Conservation (phyloP, 2,888 invertebrate genomes). For the Pyralis farinalis region DNA sequence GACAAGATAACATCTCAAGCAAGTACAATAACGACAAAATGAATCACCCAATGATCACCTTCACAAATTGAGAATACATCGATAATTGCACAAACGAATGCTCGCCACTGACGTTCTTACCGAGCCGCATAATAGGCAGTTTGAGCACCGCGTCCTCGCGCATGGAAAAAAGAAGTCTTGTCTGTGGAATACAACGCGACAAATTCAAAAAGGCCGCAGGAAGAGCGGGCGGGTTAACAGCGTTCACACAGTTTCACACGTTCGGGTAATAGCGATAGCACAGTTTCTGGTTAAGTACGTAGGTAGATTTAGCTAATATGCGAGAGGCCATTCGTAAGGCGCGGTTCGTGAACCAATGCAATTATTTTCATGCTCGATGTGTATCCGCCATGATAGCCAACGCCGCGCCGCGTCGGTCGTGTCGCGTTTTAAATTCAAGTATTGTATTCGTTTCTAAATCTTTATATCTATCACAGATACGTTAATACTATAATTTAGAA, state of each 20-base stretch:
- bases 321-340: constrained; percentile 60
- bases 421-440: too few relatives aligned
- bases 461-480: too few relatives aligned
- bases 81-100: constrained; percentile 35
- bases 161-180: constrained; percentile 55
- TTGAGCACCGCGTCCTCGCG: constrained; percentile 42
- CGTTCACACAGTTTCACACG: constrained; percentile 44
- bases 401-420: constrained; percentile 13
- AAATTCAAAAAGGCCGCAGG: constrained; percentile 55
- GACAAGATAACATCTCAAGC: constrained; percentile 38
- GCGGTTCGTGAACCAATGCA: constrained; percentile 61
- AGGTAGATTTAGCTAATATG: constrained; percentile 48
- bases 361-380: constrained; percentile 66
- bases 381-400: constrained; percentile 60
- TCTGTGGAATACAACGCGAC: constrained; percentile 60
- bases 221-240: constrained; percentile 32
- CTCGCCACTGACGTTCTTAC: constrained; percentile 40
- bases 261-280: constrained; percentile 57
- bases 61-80: constrained; percentile 32
- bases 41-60: constrained; percentile 53
- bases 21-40: constrained; percentile 35
- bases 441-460: too few relatives aligned
- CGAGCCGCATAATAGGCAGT: constrained; percentile 49
- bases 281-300: constrained; percentile 37
- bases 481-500: too few relatives aligned